Percentiles rank a stretch among this genome's conserved stretches.
These are phyloP conservation scores for Propsilocerus akamusi DNA, from an alignment of 1,140 invertebrate species.

Conservation along the genomic window DNA sequence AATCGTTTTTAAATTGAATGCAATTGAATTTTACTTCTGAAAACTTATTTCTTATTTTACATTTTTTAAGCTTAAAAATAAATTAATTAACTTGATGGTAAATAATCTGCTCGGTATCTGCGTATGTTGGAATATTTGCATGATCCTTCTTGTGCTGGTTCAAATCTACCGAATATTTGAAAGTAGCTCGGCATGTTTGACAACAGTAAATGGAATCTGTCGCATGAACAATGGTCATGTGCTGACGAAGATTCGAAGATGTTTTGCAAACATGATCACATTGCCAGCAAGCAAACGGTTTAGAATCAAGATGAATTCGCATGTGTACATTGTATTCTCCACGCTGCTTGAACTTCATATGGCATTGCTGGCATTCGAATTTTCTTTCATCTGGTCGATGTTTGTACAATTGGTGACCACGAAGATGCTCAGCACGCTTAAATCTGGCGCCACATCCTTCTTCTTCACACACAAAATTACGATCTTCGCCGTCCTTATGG, in stretches of 20 bases:
- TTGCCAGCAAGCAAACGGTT: not conserved
- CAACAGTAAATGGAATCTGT: not conserved
- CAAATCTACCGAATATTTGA: not conserved
- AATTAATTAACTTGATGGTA: no score
- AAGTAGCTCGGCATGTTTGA: not conserved
- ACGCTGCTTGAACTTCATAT: not conserved
- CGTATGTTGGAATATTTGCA: no score
- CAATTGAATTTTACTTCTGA: no score
- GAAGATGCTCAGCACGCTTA: not conserved
- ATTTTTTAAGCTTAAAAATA: no score
- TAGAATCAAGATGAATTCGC: not conserved
- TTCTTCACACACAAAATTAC: not conserved
- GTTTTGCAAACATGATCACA: slow-evolving; percentile 1
- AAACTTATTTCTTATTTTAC: no score
- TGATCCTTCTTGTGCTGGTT: not conserved
- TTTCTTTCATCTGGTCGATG: not conserved
- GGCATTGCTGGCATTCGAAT: not conserved
- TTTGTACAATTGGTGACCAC: not conserved
- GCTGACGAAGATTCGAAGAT: not conserved
- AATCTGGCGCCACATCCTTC: not conserved
- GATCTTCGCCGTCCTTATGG: not conserved
- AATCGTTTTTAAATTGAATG: no score
- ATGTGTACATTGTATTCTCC: not conserved
- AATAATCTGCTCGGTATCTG: no score
- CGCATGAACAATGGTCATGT: not conserved